A percentile compares a stretch with the other conserved stretches of the same genome.
These are phyloP conservation scores for Rhyzopertha dominica DNA, from an alignment of 1,140 invertebrate species.

Conservation along the genomic window DNA sequence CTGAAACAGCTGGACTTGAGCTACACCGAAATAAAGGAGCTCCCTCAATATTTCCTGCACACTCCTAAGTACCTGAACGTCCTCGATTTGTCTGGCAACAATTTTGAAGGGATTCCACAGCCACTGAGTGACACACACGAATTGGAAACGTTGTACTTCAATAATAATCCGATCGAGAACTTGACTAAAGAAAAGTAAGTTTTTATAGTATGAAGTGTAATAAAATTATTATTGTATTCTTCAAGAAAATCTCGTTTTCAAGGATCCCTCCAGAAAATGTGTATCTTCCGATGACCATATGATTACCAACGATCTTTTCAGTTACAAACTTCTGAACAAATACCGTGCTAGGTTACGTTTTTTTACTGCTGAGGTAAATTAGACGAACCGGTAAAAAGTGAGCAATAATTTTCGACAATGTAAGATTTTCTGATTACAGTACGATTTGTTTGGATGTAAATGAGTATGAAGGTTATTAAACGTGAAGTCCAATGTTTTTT, in stretches of 20 bases:
- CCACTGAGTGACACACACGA: slow-evolving; percentile 54
- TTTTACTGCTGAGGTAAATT: too few species aligned
- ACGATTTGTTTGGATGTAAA: too few species aligned
- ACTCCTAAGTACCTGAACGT: slow-evolving; percentile 57
- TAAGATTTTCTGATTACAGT: too few species aligned
- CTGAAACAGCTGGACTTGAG: slow-evolving; percentile 68
- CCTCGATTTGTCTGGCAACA: slow-evolving; percentile 66
- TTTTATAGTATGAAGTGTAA: neutral
- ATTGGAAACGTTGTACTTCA: slow-evolving; percentile 57
- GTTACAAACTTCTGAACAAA: too few species aligned
- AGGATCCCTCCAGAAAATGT: too few species aligned
- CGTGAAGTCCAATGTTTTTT: too few species aligned
- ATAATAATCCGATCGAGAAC: slow-evolving; percentile 61
- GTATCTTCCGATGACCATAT: too few species aligned
- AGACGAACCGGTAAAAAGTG: too few species aligned
- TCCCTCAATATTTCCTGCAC: slow-evolving; percentile 62
- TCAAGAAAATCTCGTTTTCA: slow-evolving; percentile 7
- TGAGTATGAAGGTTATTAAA: too few species aligned
- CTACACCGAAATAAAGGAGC: slow-evolving; percentile 54
- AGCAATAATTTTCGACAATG: too few species aligned
- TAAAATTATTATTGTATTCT: neutral
- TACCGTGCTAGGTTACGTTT: too few species aligned
- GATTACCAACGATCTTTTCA: too few species aligned
- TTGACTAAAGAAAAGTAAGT: slow-evolving; percentile 46
- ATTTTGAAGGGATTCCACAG: slow-evolving; percentile 55